Conservation (phyloP, 2,888 invertebrate species). For the Pollenia angustigena region DNA sequence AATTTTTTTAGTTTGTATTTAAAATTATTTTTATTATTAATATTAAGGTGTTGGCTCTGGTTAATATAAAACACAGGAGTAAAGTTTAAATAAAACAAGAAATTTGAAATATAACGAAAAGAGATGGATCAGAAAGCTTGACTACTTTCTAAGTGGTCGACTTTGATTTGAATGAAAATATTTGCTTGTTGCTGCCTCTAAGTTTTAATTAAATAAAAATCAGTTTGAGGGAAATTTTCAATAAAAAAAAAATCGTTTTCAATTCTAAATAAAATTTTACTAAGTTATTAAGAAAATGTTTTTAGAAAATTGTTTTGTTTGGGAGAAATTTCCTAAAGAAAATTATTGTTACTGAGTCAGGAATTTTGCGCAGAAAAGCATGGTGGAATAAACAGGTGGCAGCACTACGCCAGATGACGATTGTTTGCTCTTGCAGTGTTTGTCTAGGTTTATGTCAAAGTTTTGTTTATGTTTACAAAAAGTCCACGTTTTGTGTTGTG, state of each 20-base stretch:
- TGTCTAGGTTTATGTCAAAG: too few relatives aligned
- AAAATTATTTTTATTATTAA: conserved; percentile 29
- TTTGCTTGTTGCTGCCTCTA: background rate
- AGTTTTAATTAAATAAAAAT: too few relatives aligned
- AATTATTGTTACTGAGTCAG: too few relatives aligned
- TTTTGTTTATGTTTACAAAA: too few relatives aligned
- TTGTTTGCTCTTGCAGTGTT: too few relatives aligned
- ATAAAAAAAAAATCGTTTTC: too few relatives aligned
- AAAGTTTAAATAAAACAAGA: background rate
- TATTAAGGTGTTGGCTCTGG: conserved; percentile 35
- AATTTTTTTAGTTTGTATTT: conserved; percentile 29
- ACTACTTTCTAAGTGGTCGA: background rate
- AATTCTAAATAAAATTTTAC: too few relatives aligned
- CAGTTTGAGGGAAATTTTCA: too few relatives aligned
- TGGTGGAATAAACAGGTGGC: too few relatives aligned
- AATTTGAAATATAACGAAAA: background rate
- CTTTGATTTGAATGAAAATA: background rate
- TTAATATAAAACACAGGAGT: conserved; percentile 48
- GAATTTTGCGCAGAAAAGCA: background rate
- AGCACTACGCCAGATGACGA: too few relatives aligned
- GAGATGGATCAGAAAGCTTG: background rate
- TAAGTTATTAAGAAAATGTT: background rate
- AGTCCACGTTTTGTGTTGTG: too few relatives aligned
- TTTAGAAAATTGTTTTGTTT: background rate
- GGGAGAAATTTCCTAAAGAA: too few relatives aligned